Evolutionary conservation across 92 coral and sea anemone species (phyloP).

Genomic region (Ricordea florida): DNA sequence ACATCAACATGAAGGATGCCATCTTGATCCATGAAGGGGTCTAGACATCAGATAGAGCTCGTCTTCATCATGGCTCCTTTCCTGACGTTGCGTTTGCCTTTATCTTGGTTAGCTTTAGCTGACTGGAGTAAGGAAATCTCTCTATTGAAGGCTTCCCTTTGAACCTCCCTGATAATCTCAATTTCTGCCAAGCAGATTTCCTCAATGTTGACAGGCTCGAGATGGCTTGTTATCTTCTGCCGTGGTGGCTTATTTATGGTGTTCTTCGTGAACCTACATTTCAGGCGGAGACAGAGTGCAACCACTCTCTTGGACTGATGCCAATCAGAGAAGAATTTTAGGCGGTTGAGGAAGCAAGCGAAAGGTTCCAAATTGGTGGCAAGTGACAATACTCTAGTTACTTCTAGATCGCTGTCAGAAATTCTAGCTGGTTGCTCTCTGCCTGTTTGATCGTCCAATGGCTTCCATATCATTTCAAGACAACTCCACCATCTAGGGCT

Average conservation of each 20-base stretch:
- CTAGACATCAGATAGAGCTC: not conserved
- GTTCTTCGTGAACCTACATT: not conserved
- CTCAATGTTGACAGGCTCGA: not conserved
- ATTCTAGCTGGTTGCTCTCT: not conserved
- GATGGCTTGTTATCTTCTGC: not conserved
- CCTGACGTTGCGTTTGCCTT: not conserved
- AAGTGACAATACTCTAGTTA: not conserved
- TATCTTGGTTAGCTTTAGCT: not conserved
- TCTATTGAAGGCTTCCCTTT: no score
- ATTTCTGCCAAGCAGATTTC: not conserved
- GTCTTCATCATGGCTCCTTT: not conserved
- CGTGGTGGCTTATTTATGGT: not conserved
- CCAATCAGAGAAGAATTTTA: not conserved
- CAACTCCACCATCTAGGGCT: conserved; percentile 11
- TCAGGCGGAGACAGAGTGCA: not conserved
- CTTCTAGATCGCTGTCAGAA: not conserved
- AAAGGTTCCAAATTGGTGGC: not conserved
- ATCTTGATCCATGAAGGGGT: not conserved
- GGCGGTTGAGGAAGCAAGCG: not conserved
- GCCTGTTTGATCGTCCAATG: not conserved
- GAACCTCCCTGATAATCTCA: no score
- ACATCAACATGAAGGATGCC: not conserved
- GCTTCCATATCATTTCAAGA: not conserved
- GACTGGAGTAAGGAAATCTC: not conserved
- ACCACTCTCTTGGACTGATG: not conserved